Conservation (phyloP, 2,797 vertebrate genomes). For the Corythornis leucogaster region DNA sequence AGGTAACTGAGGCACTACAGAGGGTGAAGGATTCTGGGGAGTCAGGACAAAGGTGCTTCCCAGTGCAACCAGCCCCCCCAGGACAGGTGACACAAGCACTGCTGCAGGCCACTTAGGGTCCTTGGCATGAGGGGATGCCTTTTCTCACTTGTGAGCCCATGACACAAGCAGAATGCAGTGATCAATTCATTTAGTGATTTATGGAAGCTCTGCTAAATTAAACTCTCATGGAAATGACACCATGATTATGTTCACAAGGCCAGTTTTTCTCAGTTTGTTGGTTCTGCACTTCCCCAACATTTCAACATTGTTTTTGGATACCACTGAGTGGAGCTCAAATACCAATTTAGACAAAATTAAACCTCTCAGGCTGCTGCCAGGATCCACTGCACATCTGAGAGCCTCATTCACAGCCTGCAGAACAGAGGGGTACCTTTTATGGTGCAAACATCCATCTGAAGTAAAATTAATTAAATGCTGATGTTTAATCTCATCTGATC, state of each 20-base stretch:
- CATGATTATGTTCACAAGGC: background rate
- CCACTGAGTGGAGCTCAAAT: constrained; percentile 69
- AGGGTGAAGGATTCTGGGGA: background rate
- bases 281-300: background rate
- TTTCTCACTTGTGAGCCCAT: background rate
- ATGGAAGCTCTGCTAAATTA: background rate
- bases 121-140: background rate
- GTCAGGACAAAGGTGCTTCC: background rate
- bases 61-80: too few relatives aligned
- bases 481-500: background rate
- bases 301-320: background rate
- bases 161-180: background rate
- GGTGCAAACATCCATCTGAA: background rate
- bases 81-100: background rate
- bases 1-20: background rate
- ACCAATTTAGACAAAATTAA: constrained; percentile 33
- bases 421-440: background rate
- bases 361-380: background rate
- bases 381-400: background rate
- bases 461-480: background rate
- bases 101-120: background rate
- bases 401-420: background rate
- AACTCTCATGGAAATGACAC: background rate
- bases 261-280: background rate
- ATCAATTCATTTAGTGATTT: background rate